Percentiles rank a stretch among this genome's conserved stretches.
These are phyloP conservation scores for Blastobasis lacticolella DNA, from an alignment of 2,888 invertebrate species.

Conservation along the genomic window DNA sequence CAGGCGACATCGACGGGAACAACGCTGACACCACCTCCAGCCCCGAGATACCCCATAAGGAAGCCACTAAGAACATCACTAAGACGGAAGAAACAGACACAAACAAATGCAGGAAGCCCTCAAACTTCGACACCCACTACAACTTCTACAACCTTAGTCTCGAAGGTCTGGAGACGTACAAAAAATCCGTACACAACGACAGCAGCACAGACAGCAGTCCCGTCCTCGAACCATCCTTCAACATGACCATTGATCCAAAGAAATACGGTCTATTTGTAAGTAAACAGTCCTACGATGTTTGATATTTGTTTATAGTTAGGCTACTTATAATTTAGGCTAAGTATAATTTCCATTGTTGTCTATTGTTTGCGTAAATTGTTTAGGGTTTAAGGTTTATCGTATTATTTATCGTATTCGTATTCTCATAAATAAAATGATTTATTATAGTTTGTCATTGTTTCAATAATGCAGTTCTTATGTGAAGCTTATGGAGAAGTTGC, in stretches of 20 bases:
- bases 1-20: slow-evolving; percentile 7
- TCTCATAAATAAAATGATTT: too few species aligned
- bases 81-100: slow-evolving; percentile 1
- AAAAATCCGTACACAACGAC: not conserved
- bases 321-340: too few species aligned
- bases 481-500: too few species aligned
- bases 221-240: slow-evolving; percentile 34
- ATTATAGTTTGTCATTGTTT: too few species aligned
- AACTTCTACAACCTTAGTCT: slow-evolving; percentile 30
- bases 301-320: not conserved
- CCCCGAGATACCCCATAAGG: not conserved
- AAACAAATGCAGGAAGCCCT: not conserved
- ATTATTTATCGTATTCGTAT: too few species aligned
- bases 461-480: too few species aligned
- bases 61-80: not conserved
- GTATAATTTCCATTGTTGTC: too few species aligned
- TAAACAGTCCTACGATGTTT: slow-evolving; percentile 21
- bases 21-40: not conserved
- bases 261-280: slow-evolving; percentile 20
- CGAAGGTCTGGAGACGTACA: slow-evolving; percentile 17
- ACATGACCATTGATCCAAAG: slow-evolving; percentile 30
- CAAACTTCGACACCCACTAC: slow-evolving; percentile 7
- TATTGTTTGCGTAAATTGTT: too few species aligned
- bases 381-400: too few species aligned
- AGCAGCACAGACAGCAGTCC: slow-evolving; percentile 11